Evolutionary conservation across 1,140 invertebrate species (phyloP), one percentile per base, ranked within the genome.

Genomic region (Oryzaephilus surinamensis): DNA sequence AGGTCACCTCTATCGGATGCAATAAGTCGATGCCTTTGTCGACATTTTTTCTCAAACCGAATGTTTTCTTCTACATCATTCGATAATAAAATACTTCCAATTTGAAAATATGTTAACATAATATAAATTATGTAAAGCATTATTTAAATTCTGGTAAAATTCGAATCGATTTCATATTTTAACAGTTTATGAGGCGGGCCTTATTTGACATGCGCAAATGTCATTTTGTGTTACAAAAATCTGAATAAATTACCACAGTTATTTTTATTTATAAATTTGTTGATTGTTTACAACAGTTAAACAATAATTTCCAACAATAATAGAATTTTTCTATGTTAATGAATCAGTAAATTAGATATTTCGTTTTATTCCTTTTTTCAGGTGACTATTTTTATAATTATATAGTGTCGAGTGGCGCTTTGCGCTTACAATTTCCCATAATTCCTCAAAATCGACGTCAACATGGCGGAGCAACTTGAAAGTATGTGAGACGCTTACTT

Each of bases 391-490:
- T n/a, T n/a, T n/a, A n/a, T n/a, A n/a, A n/a, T n/a, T 20, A n/a
- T 23, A 12, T 35, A 13, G 14, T 19, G 2, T 21, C 12, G 13
- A 10, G 28, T 36, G 14, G 33, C 23, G 33, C 28, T 26, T 16
- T 27, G 13, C 2, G 3, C 1, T 36, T 26, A 36, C 14, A 20
- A 34, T 23, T 38, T 45, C 49, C 49, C 49, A 51, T 15, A 51
- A 51, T 51, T 37, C 49, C 36, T 54, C 58, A 52, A 55, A 63
- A 54, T 57, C 58, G 56, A 70, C 64, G 66, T 70, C 72, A 81
- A 80, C 66, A 81, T 81, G 78, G 78, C 77, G 70, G 76, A 79
- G 70, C 66, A 70, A 69, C 72, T 76, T 71, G 74, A 79, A 78
- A 79, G 76, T 79, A 69, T 77, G 74, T 78, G 61, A 64, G 50